A percentile compares a stretch with the other conserved stretches of the same genome.
Conservation (phyloP, 2,888 invertebrate species). For the Scaeva pyrastri region DNA sequence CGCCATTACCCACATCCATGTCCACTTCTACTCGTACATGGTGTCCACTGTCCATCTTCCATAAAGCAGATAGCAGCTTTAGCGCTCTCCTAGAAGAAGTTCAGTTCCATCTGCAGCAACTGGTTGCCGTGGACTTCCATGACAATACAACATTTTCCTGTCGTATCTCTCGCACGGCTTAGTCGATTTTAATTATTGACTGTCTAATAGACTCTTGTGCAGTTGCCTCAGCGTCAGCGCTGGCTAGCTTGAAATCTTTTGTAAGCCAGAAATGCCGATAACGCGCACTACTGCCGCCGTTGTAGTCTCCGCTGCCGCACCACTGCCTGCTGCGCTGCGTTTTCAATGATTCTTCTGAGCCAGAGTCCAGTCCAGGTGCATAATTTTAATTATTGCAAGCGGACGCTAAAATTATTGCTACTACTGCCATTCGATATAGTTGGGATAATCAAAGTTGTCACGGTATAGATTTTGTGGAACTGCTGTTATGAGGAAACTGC, state of each 20-base stretch:
- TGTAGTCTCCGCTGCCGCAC: too few relatives aligned
- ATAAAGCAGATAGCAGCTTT: background rate
- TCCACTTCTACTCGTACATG: too few relatives aligned
- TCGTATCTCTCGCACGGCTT: background rate
- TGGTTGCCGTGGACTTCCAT: background rate
- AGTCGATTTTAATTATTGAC: constrained; percentile 16
- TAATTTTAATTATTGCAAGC: constrained; percentile 46
- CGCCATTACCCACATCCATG: background rate
- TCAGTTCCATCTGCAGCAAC: constrained; percentile 4
- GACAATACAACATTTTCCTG: constrained; percentile 19
- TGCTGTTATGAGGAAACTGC: background rate
- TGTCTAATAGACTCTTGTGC: constrained; percentile 6
- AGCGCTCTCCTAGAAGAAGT: background rate
- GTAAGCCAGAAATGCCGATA: background rate
- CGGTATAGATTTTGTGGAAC: background rate
- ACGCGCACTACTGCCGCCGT: background rate
- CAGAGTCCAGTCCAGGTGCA: constrained; percentile 28
- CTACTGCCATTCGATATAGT: constrained; percentile 43
- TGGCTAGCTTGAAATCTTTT: background rate
- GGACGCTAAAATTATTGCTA: constrained; percentile 49
- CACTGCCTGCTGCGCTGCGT: too few relatives aligned
- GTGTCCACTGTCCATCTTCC: constrained; percentile 13
- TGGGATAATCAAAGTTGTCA: constrained; percentile 50
- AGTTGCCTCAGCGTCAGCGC: background rate
- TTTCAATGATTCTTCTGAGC: background rate